Conservation (phyloP, 92 coral and sea anemone species). For the Phenganax subtilis region DNA sequence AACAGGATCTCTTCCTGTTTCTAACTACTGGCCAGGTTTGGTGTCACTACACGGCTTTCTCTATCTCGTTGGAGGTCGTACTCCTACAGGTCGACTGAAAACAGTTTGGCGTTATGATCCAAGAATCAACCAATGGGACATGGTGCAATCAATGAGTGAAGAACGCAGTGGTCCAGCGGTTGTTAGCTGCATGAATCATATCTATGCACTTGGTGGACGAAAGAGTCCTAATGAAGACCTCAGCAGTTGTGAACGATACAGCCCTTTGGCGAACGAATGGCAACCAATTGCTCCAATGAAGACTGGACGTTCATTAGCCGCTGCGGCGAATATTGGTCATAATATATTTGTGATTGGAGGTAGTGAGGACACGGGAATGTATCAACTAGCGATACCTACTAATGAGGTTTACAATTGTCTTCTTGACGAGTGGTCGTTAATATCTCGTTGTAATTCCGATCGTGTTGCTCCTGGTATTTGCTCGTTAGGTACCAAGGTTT, state of each 20-base stretch:
- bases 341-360: conserved; percentile 37
- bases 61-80: conserved; percentile 39
- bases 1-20: conserved; percentile 15
- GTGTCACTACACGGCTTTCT: conserved; percentile 38
- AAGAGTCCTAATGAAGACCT: conserved; percentile 33
- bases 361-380: conserved; percentile 39
- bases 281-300: conserved; percentile 30
- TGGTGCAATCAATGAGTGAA: conserved; percentile 22
- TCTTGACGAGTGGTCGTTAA: conserved; percentile 31
- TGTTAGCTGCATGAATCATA: conserved; percentile 22
- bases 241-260: conserved; percentile 29
- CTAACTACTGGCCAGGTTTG: conserved; percentile 37
- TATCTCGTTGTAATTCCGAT: conserved; percentile 22
- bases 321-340: conserved; percentile 29
- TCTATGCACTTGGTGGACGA: conserved; percentile 37
- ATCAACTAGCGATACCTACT: conserved; percentile 27
- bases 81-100: conserved; percentile 26
- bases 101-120: conserved; percentile 40
- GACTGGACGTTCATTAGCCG: conserved; percentile 36
- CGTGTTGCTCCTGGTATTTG: conserved; percentile 40
- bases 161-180: conserved; percentile 40
- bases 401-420: conserved; percentile 31
- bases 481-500: conserved; percentile 25
- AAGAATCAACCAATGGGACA: conserved; percentile 35
- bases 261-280: conserved; percentile 21